Evolutionary conservation across 2,797 vertebrate species (phyloP), one percentile per base, ranked within the genome.

Genomic region (Paedocypris micromegethes): DNA sequence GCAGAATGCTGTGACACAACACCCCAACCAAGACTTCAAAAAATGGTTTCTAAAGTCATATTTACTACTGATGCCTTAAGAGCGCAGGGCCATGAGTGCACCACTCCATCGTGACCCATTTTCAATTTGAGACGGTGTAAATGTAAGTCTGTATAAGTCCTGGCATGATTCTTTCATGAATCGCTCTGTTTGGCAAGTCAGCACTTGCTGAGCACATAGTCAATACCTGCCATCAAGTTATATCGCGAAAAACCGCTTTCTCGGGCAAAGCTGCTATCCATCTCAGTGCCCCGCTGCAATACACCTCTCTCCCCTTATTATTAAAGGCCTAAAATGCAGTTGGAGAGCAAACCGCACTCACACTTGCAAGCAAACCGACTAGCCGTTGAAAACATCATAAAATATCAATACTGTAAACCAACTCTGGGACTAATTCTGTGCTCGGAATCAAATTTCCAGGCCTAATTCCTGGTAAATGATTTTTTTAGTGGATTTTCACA

Each of bases 221-320:
- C 88, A 87, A 89, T 88, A 89, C 68, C 83, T 86, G 86, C 85
- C 83, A 86, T 86, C 65, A 82, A 84, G 80, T 83, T 83, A 86
- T 88, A 84, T 84, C 72, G 70, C 76, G 85, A 85, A 78, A 74
- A 78, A 79, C 74, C 73, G 73, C 58, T 68, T 80, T 83, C 79
- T 78, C 75, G 76, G 73, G 69, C 76, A 78, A 73, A 73, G 64
- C 75, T 63, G 9, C 80, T 76, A 88, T 88, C 82, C 79, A 84
- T 88, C 80, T 83, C 81, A 75, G 79, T 75, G 73, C 74, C 74
- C 76, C 66, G 75, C 73, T 75, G 79, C 82, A 85, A 83, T 82
- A 80, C 80, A 66, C 78, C 72, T 68, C 76, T 76, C 78, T 77
- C 37, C 56, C 2, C 72, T 75, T 57, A 85, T 82, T 75, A 75